These are phyloP conservation scores for Stegana nigrithorax DNA, from an alignment of 2,888 invertebrate species.

Conservation along the genomic window DNA sequence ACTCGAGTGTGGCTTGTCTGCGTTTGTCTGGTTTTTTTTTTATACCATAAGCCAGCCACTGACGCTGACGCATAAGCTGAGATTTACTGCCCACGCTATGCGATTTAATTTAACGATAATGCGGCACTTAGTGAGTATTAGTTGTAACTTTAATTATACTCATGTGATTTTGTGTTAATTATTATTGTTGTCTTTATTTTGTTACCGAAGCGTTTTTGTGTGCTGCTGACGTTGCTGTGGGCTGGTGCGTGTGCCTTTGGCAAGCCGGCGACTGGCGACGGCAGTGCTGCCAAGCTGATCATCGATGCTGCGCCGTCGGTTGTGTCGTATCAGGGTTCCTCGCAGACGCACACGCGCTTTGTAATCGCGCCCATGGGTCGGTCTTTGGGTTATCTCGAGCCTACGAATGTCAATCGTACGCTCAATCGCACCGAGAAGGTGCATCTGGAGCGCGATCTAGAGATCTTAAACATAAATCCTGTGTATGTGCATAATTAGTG, in stretches of 20 bases:
- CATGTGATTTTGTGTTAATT: neutral
- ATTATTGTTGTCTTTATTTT: neutral
- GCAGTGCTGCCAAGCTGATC: slow-evolving; percentile 36
- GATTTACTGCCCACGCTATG: slow-evolving; percentile 1
- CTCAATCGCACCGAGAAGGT: slow-evolving; percentile 42
- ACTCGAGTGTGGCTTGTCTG: slow-evolving; percentile 42
- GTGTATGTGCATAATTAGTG: slow-evolving; percentile 51
- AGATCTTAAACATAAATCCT: slow-evolving; percentile 51
- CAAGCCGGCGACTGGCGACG: neutral
- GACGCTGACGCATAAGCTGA: neutral
- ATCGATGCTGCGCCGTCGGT: slow-evolving; percentile 61
- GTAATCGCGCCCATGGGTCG: slow-evolving; percentile 64
- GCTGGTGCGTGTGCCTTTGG: slow-evolving; percentile 12
- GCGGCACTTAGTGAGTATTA: slow-evolving; percentile 43
- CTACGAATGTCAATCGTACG: slow-evolving; percentile 59
- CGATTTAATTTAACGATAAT: slow-evolving; percentile 27
- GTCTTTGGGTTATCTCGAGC: slow-evolving; percentile 59
- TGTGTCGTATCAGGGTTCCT: slow-evolving; percentile 62
- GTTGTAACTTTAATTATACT: neutral
- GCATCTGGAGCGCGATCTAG: slow-evolving; percentile 25
- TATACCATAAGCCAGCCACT: neutral
- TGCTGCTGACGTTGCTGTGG: slow-evolving; percentile 18
- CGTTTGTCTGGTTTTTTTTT: slow-evolving; percentile 7
- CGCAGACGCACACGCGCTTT: slow-evolving; percentile 58
- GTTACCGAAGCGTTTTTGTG: neutral